Evolutionary conservation across 2,888 invertebrate species (phyloP).

Genomic region (Rhodophaea formosa): DNA sequence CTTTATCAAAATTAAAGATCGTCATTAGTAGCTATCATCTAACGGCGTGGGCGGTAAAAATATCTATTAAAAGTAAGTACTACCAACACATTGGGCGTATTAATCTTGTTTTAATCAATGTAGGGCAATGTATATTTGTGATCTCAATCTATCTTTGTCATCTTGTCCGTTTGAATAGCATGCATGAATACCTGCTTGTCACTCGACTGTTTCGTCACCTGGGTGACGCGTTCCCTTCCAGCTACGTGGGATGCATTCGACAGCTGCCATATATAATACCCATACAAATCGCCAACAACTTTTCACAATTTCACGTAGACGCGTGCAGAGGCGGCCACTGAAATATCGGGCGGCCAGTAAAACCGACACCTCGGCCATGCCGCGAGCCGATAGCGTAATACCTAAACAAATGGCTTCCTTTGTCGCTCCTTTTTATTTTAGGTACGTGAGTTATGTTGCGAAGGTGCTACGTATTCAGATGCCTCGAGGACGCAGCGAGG

Average conservation of each 20-base stretch:
- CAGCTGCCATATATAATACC: constrained; percentile 19
- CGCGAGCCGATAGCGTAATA: constrained; percentile 67
- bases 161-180: background rate
- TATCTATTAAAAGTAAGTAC: too few relatives aligned
- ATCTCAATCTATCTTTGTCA: background rate
- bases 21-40: background rate
- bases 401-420: constrained; percentile 71
- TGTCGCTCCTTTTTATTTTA: constrained; percentile 61
- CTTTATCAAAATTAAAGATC: background rate
- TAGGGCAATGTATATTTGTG: background rate
- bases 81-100: background rate
- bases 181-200: background rate
- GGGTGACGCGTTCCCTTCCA: background rate
- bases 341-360: constrained; percentile 53
- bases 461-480: constrained; percentile 52
- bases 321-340: constrained; percentile 41
- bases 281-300: constrained; percentile 40
- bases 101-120: background rate
- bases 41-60: background rate
- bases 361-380: constrained; percentile 42
- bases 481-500: constrained; percentile 35
- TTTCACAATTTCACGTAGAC: constrained; percentile 48
- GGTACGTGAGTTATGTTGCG: constrained; percentile 62
- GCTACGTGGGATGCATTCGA: constrained; percentile 22
- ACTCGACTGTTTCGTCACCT: background rate